Evolutionary conservation across 1,140 invertebrate species (phyloP), one percentile per base, ranked within the genome.

Genomic region (Drosophila pandora): DNA sequence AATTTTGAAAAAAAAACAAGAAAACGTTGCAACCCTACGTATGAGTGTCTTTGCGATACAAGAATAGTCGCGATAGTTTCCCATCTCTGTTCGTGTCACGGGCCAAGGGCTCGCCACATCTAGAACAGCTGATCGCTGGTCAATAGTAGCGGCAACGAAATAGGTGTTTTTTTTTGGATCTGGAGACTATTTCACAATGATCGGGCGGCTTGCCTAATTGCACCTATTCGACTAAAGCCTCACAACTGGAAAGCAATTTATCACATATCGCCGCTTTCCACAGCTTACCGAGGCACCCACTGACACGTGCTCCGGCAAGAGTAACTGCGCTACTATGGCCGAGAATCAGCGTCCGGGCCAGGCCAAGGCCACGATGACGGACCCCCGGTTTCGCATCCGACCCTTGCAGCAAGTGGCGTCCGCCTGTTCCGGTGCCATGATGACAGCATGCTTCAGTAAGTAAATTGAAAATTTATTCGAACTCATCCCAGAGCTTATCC

Each of bases 341-440:
- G 23, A 34, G 8, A 70, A 23, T 10, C 30, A 45, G 49, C 25
- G 13, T 4, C 25, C 25, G 3, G 34, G 45, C 5, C 59, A 67
- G 13, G 2, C 61, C 1, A 78, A 73, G 37, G 61, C 39, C 22
- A 79, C 49, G 6, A 79, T 90, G 82, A 93, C 96, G 79, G 95
- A 96, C 91, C 95, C 94, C 50, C 93, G 93, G 76, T 97, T 95
- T 92, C 93, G 95, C 52, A 97, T 97, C 55, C 96, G 94, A 69
- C 96, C 97, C 0, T 90, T 94, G 58, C 97, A 99, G 92, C 97
- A 98, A 94, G 97, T 98, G 93, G 93, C 96, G 68, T 95, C 97
- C 34, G 96, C 97, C 52, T 98, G 97, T 92, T 95, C 96, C 23
- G 97, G 97, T 68, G 97, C 97, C 34, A 91, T 98, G 50, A 93